A percentile compares a stretch with the other conserved stretches of the same genome.
Evolutionary conservation across 2,113 vertebrate genomes (phyloP).

Genomic region (Calidris pugnax): DNA sequence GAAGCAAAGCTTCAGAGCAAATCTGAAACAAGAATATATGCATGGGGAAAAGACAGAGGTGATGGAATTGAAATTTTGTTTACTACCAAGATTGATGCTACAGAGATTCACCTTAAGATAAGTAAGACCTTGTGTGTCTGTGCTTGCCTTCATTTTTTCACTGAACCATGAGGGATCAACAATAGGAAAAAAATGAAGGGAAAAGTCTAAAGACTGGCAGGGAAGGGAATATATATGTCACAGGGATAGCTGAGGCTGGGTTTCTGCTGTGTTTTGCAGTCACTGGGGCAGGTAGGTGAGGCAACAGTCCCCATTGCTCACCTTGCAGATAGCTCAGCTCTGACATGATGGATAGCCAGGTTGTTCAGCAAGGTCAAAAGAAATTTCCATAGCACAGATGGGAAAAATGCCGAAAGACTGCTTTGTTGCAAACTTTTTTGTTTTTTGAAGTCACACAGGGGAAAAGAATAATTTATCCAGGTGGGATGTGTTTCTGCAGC

Average conservation of each 20-base stretch:
- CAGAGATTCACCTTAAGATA: background rate
- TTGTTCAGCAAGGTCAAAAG: background rate
- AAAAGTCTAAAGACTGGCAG: background rate
- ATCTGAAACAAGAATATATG: background rate
- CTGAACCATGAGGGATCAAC: background rate
- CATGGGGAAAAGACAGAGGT: background rate
- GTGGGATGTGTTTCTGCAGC: background rate
- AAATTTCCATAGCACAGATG: slow-evolving; percentile 23
- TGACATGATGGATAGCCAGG: background rate
- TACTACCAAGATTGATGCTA: background rate
- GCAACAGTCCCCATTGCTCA: background rate
- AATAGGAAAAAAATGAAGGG: background rate
- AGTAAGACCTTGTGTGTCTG: background rate
- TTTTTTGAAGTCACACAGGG: background rate
- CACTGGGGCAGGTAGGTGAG: background rate
- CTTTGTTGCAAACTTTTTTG: background rate
- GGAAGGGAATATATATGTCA: background rate
- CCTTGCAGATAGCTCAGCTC: background rate
- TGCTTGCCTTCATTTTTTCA: background rate
- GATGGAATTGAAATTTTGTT: background rate
- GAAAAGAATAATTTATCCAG: background rate
- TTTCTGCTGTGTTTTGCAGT: background rate
- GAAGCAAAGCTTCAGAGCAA: background rate
- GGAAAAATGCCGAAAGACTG: background rate
- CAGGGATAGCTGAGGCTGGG: background rate